phyloP scores from a whole-genome alignment of 2,797 vertebrate species.

The Mallotus villosus region DNA sequence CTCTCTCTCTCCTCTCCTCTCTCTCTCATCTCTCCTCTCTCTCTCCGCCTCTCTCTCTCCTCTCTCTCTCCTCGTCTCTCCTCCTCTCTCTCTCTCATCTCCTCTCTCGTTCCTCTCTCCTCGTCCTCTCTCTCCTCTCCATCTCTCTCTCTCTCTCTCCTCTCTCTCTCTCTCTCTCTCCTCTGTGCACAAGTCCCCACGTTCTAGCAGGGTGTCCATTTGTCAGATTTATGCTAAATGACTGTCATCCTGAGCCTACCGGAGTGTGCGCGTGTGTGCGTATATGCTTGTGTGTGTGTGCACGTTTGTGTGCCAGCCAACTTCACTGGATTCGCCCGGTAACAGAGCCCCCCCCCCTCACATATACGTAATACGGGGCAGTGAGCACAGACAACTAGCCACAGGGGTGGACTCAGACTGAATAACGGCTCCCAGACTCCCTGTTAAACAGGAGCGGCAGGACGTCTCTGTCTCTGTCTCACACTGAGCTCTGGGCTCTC shows the following conservation, averaged over 20 bases:
- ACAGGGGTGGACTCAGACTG: background rate
- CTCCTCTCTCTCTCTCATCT: too few species aligned
- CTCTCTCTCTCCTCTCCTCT: too few species aligned
- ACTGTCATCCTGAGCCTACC: background rate
- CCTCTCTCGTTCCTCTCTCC: too few species aligned
- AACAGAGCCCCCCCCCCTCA: conserved; percentile 15
- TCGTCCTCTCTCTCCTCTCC: too few species aligned
- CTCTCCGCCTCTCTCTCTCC: background rate
- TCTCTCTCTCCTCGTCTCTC: background rate
- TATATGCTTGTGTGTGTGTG: background rate
- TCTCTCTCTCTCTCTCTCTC: background rate
- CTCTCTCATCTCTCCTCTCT: background rate
- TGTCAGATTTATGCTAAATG: background rate
- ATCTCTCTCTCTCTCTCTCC: too few species aligned
- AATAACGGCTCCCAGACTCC: conserved; percentile 4
- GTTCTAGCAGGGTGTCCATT: background rate
- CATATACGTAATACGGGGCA: conserved; percentile 27
- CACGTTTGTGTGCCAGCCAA: conserved; percentile 4
- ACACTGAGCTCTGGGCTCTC: background rate
- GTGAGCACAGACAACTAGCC: background rate
- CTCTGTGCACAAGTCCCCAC: background rate
- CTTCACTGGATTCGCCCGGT: background rate
- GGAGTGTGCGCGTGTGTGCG: background rate
- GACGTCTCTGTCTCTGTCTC: conserved; percentile 17
- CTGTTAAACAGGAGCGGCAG: conserved; percentile 16